Evolutionary conservation across 2,888 invertebrate genomes (phyloP), one percentile per base, ranked within the genome.

Genomic region (Ceramica pisi): DNA sequence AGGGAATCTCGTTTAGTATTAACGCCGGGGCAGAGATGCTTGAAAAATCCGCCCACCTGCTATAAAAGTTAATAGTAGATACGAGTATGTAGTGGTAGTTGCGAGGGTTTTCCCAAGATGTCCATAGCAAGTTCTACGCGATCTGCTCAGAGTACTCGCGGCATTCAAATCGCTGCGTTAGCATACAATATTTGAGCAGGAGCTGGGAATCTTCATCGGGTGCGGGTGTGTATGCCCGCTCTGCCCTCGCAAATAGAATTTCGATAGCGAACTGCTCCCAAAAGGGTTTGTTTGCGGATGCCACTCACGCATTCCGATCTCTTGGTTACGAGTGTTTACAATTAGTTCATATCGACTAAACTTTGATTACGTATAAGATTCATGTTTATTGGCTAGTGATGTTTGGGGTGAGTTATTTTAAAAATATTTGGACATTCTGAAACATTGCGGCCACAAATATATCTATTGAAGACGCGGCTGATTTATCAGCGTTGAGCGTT

Each of bases 161-260:
- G 90, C 88, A 92, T 92, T 90, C 86, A 90, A 92, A 92, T 92
- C 83, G 89, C 89, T 88, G 87, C 85, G 89, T 92, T 91, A 90
- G 90, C 90, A 91, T 91, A 90, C 88, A 89, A 91, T 92, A 91
- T 91, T 88, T 86, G 86, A 84, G 72, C 71, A 77, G 71, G 78
- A 84, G 82, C 86, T 81, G 79, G 84, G 81, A 88, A 89, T 88
- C 86, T 87, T 87, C 88, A 87, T 87, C 87, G 84, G 78, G 85
- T 78, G 73, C 56, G 81, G 81, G 86, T 85, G 84, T 83, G 77
- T 85, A 81, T 82, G 80, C 80, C 83, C 75, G 80, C 77, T 85
- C 75, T 82, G 83, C 84, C 86, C 87, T 88, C 80, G 85, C 89
- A 92, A 93, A 94, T 92, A 93, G 89, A 92, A 91, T 91, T 90